Conservation (phyloP, 2,888 invertebrate species). For the Sesamia inferens region DNA sequence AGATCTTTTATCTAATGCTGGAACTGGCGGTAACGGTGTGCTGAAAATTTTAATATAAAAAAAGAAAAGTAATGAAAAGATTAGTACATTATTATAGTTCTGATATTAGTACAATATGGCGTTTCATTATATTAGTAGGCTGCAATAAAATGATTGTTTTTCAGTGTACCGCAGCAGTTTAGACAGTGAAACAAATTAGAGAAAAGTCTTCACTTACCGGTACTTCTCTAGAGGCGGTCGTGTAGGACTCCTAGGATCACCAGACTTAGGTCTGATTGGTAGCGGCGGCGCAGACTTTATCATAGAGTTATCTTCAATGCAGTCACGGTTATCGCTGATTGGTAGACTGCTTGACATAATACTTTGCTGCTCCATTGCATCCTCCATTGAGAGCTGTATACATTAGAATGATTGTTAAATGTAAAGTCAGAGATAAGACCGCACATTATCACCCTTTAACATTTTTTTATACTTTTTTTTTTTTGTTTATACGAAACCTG, state of each 20-base stretch:
- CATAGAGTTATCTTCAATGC: constrained; percentile 76
- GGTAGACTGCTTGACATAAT: constrained; percentile 84
- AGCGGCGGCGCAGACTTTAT: constrained; percentile 83
- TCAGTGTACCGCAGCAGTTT: background rate
- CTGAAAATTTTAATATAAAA: constrained; percentile 78
- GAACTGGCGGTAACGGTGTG: constrained; percentile 95
- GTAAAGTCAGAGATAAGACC: background rate
- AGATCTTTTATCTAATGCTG: constrained; percentile 92
- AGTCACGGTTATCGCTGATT: constrained; percentile 72
- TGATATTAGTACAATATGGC: background rate
- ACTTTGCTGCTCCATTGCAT: constrained; percentile 76
- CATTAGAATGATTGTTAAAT: too few species aligned
- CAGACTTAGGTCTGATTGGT: constrained; percentile 82
- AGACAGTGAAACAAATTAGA: background rate
- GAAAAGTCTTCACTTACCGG: constrained; percentile 65
- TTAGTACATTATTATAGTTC: background rate
- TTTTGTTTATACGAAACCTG: too few species aligned
- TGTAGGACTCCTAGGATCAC: constrained; percentile 85
- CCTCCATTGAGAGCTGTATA: constrained; percentile 81
- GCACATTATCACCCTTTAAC: too few species aligned
- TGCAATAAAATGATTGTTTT: background rate
- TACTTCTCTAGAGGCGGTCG: constrained; percentile 77
- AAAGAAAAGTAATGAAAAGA: too few species aligned
- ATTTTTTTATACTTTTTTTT: too few species aligned
- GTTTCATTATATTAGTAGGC: background rate